These are phyloP conservation scores for Lethenteron camtschaticum DNA, from an alignment of 2,113 vertebrate genomes.

Conservation along the genomic window DNA sequence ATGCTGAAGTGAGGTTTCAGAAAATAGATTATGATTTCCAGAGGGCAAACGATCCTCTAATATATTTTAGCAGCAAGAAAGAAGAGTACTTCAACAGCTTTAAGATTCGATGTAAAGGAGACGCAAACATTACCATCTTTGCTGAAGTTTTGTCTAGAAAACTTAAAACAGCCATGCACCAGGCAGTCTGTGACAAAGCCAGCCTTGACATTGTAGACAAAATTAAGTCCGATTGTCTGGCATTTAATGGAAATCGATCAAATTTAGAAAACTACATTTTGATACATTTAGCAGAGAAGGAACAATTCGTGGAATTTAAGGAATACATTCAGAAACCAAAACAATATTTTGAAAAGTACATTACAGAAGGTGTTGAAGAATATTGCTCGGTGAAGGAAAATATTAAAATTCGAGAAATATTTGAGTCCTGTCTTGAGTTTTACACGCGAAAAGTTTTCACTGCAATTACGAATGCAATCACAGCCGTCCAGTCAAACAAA, in stretches of 20 bases:
- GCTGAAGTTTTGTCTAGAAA: constrained; percentile 24
- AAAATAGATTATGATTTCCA: constrained; percentile 1
- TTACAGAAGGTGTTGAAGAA: constrained; percentile 10
- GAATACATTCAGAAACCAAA: constrained; percentile 15
- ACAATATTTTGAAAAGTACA: constrained; percentile 12
- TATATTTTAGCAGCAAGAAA: constrained; percentile 21
- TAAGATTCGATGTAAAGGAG: constrained; percentile 16
- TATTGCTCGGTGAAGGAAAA: constrained; percentile 13
- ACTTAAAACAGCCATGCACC: constrained; percentile 15
- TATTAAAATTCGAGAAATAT: constrained; percentile 10
- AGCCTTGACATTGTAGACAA: too few relatives aligned
- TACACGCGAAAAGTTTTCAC: constrained; percentile 11
- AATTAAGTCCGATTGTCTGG: constrained; percentile 10
- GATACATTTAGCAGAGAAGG: constrained; percentile 21
- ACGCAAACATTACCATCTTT: constrained; percentile 20
- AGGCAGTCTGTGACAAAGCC: too few relatives aligned
- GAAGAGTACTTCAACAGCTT: constrained; percentile 17
- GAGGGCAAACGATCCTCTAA: too few relatives aligned
- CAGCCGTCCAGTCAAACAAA: constrained; percentile 10
- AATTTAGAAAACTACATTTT: too few relatives aligned
- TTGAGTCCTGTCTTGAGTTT: constrained; percentile 8
- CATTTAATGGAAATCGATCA: constrained; percentile 22
- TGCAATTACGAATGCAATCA: constrained; percentile 14
- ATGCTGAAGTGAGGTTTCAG: constrained; percentile 15
- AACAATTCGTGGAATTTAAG: constrained; percentile 22